phyloP scores from a whole-genome alignment of 1,140 invertebrate genomes.

The Eueides isabella region DNA sequence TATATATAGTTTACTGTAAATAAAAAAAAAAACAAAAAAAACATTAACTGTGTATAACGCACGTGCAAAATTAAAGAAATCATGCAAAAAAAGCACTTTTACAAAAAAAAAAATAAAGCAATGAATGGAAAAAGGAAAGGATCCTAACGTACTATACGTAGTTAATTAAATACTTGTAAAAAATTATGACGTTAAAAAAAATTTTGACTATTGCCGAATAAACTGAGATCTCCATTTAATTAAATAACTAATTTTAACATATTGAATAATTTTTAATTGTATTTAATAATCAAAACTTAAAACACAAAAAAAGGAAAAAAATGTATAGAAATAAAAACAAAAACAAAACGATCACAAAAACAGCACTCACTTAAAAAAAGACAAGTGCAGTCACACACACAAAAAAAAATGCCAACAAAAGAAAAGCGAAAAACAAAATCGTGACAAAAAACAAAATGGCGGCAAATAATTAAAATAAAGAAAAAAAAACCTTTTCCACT shows the following conservation, averaged over 20 bases:
- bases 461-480: conserved; percentile 50
- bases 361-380: neutral
- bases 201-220: no score
- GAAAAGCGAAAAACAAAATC: conserved; percentile 26
- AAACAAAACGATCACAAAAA: neutral
- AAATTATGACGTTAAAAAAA: no score
- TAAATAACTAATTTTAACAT: no score
- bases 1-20: no score
- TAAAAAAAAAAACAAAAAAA: neutral
- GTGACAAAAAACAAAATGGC: conserved; percentile 41
- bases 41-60: no score
- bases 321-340: no score
- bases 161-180: no score
- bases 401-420: conserved; percentile 9
- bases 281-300: no score
- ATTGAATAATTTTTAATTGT: no score
- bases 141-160: neutral
- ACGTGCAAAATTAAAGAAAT: neutral
- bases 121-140: neutral
- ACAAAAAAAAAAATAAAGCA: neutral
- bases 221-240: no score
- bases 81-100: neutral
- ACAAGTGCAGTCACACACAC: conserved; percentile 1
- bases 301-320: neutral
- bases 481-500: conserved; percentile 70